These are phyloP conservation scores for Limnodromus scolopaceus DNA, from an alignment of 2,797 vertebrate genomes.

Conservation along the genomic window DNA sequence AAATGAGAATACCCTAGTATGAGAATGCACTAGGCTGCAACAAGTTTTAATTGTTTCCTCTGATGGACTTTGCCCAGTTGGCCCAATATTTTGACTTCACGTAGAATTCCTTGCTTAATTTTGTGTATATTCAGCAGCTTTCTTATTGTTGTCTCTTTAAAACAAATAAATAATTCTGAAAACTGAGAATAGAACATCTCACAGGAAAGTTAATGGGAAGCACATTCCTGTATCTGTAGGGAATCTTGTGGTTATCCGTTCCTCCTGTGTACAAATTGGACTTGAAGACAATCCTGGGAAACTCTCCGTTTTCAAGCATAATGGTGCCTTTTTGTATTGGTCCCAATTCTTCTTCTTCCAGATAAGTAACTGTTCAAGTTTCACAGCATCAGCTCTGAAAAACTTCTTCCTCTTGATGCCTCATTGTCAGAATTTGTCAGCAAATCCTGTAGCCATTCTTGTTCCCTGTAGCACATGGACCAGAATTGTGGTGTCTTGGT, in stretches of 20 bases:
- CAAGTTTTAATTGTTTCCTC: neutral
- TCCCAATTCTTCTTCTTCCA: neutral
- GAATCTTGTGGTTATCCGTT: neutral
- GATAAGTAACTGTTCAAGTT: neutral
- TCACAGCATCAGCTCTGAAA: neutral
- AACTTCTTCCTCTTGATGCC: neutral
- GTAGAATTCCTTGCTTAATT: neutral
- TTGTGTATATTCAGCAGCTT: neutral
- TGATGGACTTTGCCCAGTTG: neutral
- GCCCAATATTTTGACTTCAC: neutral
- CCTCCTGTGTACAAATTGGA: neutral
- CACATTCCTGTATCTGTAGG: neutral
- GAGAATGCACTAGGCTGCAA: neutral
- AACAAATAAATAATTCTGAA: neutral
- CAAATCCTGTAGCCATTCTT: neutral
- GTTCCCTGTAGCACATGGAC: neutral
- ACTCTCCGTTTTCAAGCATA: neutral
- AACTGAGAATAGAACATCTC: neutral
- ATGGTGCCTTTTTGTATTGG: neutral
- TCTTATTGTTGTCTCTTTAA: neutral
- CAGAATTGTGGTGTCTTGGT: neutral
- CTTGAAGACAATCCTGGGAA: neutral
- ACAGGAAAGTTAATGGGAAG: neutral
- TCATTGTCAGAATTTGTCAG: neutral
- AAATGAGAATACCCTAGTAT: neutral